Conservation (phyloP, 2,888 invertebrate genomes). For the Drosophila paramelanica region DNA sequence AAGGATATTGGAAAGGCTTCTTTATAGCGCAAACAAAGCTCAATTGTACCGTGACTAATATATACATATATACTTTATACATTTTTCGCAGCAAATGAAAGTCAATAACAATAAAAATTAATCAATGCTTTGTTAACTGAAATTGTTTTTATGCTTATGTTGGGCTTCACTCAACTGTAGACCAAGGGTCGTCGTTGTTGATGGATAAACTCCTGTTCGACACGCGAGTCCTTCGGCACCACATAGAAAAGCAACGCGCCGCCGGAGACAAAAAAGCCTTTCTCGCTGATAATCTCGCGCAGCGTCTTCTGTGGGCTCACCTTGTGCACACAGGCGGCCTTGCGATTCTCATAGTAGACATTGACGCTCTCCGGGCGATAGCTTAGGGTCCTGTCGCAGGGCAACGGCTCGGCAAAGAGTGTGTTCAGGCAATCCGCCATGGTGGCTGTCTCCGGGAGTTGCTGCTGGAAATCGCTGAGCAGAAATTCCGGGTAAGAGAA, state of each 20-base stretch:
- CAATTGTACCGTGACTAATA: slow-evolving; percentile 70
- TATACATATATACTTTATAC: slow-evolving; percentile 25
- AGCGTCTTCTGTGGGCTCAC: slow-evolving; percentile 87
- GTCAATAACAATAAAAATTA: slow-evolving; percentile 39
- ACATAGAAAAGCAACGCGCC: slow-evolving; percentile 84
- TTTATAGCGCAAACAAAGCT: slow-evolving; percentile 67
- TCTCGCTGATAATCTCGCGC: slow-evolving; percentile 87
- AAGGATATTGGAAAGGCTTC: slow-evolving; percentile 54
- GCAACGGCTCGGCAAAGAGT: slow-evolving; percentile 89
- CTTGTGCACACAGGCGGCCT: slow-evolving; percentile 87
- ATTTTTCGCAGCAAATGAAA: slow-evolving; percentile 32
- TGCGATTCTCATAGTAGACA: slow-evolving; percentile 91
- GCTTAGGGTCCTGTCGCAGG: slow-evolving; percentile 89
- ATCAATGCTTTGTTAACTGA: slow-evolving; percentile 57
- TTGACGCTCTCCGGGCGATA: slow-evolving; percentile 88
- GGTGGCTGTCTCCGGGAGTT: slow-evolving; percentile 90
- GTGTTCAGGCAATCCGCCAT: slow-evolving; percentile 88
- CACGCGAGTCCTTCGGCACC: slow-evolving; percentile 77
- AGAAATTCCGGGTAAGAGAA: slow-evolving; percentile 95
- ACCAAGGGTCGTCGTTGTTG: slow-evolving; percentile 76
- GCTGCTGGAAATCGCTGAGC: slow-evolving; percentile 94
- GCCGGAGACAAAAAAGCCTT: slow-evolving; percentile 84
- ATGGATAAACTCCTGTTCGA: slow-evolving; percentile 82
- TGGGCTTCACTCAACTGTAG: slow-evolving; percentile 49
- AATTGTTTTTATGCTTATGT: slow-evolving; percentile 13